Evolutionary conservation across 2,797 vertebrate species (phyloP).

Genomic region (Heteromormyrus szaboi): DNA sequence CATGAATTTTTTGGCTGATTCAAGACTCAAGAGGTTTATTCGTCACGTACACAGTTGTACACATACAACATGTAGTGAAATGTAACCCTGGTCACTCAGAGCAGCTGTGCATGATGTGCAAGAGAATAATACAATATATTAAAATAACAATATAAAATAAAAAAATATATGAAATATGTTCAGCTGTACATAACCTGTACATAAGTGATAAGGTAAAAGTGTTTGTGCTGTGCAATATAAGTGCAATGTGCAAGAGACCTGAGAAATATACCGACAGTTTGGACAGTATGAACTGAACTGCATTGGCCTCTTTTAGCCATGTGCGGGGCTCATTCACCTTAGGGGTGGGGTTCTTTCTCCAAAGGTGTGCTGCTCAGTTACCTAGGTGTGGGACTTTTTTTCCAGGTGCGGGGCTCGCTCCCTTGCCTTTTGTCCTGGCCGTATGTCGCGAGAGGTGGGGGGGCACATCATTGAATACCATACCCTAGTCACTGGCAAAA

Average conservation of each 20-base stretch:
- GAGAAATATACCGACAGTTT: too few relatives aligned
- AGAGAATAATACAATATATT: not conserved
- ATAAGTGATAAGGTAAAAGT: not conserved
- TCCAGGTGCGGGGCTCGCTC: not conserved
- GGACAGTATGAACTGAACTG: too few relatives aligned
- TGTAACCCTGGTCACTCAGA: not conserved
- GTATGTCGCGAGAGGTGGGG: not conserved
- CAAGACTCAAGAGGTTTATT: not conserved
- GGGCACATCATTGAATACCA: not conserved
- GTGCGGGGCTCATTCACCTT: not conserved
- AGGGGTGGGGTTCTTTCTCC: too few relatives aligned
- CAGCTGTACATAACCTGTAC: not conserved
- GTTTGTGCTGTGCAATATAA: not conserved
- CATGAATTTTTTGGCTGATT: not conserved
- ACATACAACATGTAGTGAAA: not conserved
- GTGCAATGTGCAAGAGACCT: not conserved
- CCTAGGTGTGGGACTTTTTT: too few relatives aligned
- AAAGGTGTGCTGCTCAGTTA: too few relatives aligned
- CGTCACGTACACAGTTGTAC: not conserved
- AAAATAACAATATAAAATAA: not conserved
- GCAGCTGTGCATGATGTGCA: not conserved
- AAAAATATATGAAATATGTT: not conserved
- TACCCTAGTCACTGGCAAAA: not conserved
- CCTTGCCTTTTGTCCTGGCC: not conserved
- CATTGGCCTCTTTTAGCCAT: not conserved